phyloP scores from a whole-genome alignment of 2,888 invertebrate genomes.

The Nymphalis c-album region DNA sequence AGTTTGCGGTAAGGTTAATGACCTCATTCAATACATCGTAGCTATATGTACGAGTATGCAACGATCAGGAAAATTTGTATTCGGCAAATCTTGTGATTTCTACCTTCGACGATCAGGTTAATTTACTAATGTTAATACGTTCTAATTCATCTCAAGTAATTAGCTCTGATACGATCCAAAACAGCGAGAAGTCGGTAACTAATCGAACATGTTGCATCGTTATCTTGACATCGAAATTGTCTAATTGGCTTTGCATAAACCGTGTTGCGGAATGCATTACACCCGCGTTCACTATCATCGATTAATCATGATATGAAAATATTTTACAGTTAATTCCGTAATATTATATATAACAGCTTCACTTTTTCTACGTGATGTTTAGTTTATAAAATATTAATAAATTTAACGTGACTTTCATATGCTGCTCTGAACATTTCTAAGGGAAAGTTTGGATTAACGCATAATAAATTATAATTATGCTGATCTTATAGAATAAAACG shows the following conservation, averaged over 20 bases:
- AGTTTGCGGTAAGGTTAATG: constrained; percentile 33
- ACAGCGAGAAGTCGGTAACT: constrained; percentile 51
- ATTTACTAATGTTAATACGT: constrained; percentile 17
- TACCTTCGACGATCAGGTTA: constrained; percentile 4
- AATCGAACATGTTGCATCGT: constrained; percentile 46
- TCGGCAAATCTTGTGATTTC: constrained; percentile 17
- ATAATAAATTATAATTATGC: constrained; percentile 5
- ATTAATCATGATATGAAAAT: constrained; percentile 8
- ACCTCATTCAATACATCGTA: constrained; percentile 25
- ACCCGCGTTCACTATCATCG: neutral
- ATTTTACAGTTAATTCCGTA: constrained; percentile 5
- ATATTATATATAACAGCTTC: constrained; percentile 4
- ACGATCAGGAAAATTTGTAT: constrained; percentile 26
- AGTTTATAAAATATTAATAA: constrained; percentile 6
- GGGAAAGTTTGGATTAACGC: constrained; percentile 6
- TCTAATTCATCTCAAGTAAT: constrained; percentile 17
- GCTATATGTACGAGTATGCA: constrained; percentile 23
- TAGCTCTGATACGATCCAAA: constrained; percentile 41
- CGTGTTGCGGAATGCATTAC: constrained; percentile 30
- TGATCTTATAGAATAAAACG: constrained; percentile 5
- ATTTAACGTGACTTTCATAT: constrained; percentile 11
- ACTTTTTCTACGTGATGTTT: constrained; percentile 6
- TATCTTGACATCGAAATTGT: constrained; percentile 51
- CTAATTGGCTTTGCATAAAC: constrained; percentile 69
- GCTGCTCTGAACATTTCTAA: neutral